phyloP scores from a whole-genome alignment of 2,113 vertebrate species.

The Sylvilagus bachmani region DNA sequence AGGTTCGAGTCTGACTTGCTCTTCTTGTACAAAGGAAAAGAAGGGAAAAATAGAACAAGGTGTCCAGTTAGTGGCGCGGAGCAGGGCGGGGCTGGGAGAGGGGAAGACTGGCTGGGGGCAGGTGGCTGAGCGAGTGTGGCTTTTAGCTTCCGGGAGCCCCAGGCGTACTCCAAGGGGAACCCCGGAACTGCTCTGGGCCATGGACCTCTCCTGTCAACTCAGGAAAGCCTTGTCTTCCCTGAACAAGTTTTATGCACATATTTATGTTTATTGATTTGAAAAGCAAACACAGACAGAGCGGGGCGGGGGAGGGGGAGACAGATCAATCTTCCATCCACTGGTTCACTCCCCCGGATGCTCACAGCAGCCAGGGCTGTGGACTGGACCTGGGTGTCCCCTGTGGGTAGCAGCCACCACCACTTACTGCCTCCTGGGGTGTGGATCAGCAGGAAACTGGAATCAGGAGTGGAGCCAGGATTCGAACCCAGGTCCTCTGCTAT shows the following conservation, averaged over 20 bases:
- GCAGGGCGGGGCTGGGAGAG: not conserved
- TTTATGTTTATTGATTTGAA: too few species aligned
- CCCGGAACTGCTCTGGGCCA: not conserved
- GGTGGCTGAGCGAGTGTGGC: not conserved
- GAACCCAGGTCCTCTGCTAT: too few species aligned
- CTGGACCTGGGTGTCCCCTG: too few species aligned
- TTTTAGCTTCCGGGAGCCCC: not conserved
- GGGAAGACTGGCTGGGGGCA: not conserved
- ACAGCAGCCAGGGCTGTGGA: too few species aligned
- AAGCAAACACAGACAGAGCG: too few species aligned
- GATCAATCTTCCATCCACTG: too few species aligned
- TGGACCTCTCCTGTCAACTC: not conserved
- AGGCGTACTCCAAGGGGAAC: not conserved
- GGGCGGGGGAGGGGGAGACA: too few species aligned
- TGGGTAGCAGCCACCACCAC: too few species aligned
- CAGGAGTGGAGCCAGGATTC: too few species aligned
- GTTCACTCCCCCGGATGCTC: too few species aligned
- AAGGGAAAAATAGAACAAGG: not conserved
- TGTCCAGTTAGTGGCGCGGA: not conserved
- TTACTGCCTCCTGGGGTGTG: too few species aligned
- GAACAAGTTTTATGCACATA: not conserved
- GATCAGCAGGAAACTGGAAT: too few species aligned
- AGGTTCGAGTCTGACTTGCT: not conserved
- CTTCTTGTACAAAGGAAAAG: slow-evolving; percentile 25
- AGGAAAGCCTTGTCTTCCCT: not conserved